These are phyloP conservation scores for Papilio polyxenes DNA, from an alignment of 1,140 invertebrate genomes.

Conservation along the genomic window DNA sequence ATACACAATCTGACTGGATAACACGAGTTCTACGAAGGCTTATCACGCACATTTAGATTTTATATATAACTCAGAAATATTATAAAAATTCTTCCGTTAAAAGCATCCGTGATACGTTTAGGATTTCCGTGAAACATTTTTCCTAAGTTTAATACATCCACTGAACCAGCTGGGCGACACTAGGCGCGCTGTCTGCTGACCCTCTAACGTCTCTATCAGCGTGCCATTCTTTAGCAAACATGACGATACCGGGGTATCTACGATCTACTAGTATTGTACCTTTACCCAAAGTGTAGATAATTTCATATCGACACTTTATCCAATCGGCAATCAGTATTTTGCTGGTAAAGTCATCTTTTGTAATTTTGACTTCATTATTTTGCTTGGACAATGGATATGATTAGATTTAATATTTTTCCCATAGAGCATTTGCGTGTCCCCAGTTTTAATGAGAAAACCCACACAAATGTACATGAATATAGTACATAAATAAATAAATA, in stretches of 20 bases:
- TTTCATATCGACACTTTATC: background rate
- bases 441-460: background rate
- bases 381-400: background rate
- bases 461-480: background rate
- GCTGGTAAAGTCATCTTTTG: background rate
- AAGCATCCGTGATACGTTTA: background rate
- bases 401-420: background rate
- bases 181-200: constrained; percentile 1
- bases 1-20: background rate
- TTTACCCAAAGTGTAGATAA: background rate
- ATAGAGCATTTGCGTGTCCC: background rate
- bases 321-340: background rate
- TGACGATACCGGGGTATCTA: background rate
- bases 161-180: background rate
- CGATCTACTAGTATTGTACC: background rate
- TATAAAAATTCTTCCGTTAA: background rate
- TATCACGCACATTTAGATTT: background rate
- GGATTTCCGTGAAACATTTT: background rate
- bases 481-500: background rate
- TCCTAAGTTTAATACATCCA: background rate
- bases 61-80: background rate
- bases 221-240: background rate
- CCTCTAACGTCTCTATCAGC: background rate
- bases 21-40: background rate
- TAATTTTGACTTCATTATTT: background rate